Base-by-base conservation (phyloP, 2,113 vertebrate genomes). In the Tursiops truncatus region DNA sequence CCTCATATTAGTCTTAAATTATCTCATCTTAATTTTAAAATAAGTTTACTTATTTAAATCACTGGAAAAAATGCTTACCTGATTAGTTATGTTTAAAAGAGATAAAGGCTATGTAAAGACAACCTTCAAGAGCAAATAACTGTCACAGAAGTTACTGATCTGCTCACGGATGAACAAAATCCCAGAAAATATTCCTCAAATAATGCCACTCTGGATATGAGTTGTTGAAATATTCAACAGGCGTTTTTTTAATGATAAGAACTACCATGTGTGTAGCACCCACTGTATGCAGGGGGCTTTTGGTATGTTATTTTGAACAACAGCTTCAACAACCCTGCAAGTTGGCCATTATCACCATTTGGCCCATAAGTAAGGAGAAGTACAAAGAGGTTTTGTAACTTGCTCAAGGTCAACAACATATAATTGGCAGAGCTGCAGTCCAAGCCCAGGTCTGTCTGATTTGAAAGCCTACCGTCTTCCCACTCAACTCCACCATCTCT, bases 1-100 rank as follows among this genome's bases (percentile, higher is more conserved):
- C 70, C 31, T 89, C 74, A 89, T 88, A 77, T 62, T 92, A 90
- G 89, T 65, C 41, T 89, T 58, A 84, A 89, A 70, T 53, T n/a
- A 80, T 68, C 28, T 88, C 15, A 95, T 58, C 8, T 82, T 94
- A 33, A 56, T 84, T 97, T 95, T 90, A 83, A 96, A 93, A 68
- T 50, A 91, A 28, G 3, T 25, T 94, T 77, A 53, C 31, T 12
- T 53, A 84, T 71, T 95, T 81, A 89, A 94, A 79, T 76, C 67
- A 26, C 9, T 89, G 38, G 36, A 36, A 95, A 95, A 20, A 44
- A 36, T 53, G 0, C 58, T 95, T 84, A 25, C 33, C 91, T 97
- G 36, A 56, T 95, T 65, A 89, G 47, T 41, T 82, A 77, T 58
- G 7, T 47, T 93, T 87, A 44, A 1, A 86, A 38, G 47, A 80